Evolutionary conservation across 53 echinoderm and acorn worm species (phyloP), one percentile per base, ranked within the genome.

Genomic region (Glandiceps talaboti): DNA sequence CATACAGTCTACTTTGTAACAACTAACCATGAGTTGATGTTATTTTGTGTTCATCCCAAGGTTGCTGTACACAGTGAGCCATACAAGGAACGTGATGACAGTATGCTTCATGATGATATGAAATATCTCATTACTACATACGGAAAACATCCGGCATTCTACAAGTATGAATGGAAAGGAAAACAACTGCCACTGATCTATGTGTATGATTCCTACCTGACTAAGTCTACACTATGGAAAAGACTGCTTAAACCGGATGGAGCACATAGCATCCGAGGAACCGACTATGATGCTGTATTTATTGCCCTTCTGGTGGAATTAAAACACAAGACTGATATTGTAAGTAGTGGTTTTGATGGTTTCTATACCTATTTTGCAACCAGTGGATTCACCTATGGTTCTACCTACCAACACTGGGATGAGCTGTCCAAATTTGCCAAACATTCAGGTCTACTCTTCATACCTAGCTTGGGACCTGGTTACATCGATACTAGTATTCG

Each of bases 281-380:
- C 96, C 0, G 86, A 80, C 27, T 87, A 93, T 74, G 91, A 96
- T 31, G 96, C 94, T 0, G 74, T 96, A 27, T 87, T 96, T 33
- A 45, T 96, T 0, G 96, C 87, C 27, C 76, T 96, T 14, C 86
- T 88, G 25, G 91, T 96, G 0, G 96, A 93, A 73, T 77, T 85
- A 27, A 83, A 89, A 33, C 93, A 96, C 75, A 84, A 79, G 1
- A 64, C 84, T 0, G 93, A 96, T 1, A 78, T 96, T 26, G 31
- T 86, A 0, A 33, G 30, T 0, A 84, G 85, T 14, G 89, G 88
- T 6, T 93, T 96, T 74, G 91, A 93, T 73, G 92, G 96, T 28
- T 96, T 96, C 79, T 96, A 96, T 81, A 96, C 96, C 0, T 96
- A 96, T 72, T 96, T 96, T 79, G 93, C 96, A 1, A 84, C 93